Conservation (phyloP, 2,797 vertebrate species). For the Rhinophrynus dorsalis region DNA sequence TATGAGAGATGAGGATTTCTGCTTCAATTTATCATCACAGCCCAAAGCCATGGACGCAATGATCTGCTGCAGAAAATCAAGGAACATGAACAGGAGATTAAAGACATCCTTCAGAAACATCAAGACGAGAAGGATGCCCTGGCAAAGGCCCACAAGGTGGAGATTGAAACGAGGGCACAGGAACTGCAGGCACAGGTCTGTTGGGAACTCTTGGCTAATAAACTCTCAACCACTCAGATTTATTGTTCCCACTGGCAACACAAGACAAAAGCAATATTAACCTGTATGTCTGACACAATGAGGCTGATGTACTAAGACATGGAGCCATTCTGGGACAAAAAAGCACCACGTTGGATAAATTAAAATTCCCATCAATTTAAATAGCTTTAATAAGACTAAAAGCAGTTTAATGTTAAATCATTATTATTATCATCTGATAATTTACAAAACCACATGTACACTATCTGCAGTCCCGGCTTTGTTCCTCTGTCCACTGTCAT, state of each 20-base stretch:
- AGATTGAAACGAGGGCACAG: constrained; percentile 57
- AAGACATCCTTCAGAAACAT: constrained; percentile 51
- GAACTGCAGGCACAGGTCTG: constrained; percentile 49
- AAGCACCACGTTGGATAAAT: background rate
- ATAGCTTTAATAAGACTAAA: background rate
- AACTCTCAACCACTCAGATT: background rate
- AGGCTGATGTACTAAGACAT: no score
- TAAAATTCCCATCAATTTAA: no score
- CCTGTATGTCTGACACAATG: no score
- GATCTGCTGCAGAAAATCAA: constrained; percentile 26
- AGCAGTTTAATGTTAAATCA: no score
- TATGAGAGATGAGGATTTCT: no score
- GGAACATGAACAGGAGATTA: constrained; percentile 7
- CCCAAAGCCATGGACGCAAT: background rate
- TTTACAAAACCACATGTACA: no score
- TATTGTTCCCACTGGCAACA: background rate
- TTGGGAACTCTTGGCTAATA: constrained; percentile 1
- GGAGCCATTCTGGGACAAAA: no score
- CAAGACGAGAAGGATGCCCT: constrained; percentile 64
- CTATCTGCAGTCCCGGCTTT: no score
- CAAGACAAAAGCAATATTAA: no score
- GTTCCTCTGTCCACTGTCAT: no score
- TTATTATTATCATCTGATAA: no score
- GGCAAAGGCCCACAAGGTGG: constrained; percentile 61
- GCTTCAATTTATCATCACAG: constrained; percentile 10